A percentile compares a stretch with the other conserved stretches of the same genome.
Conservation (phyloP, 2,113 vertebrate genomes). For the Colossoma macropomum region DNA sequence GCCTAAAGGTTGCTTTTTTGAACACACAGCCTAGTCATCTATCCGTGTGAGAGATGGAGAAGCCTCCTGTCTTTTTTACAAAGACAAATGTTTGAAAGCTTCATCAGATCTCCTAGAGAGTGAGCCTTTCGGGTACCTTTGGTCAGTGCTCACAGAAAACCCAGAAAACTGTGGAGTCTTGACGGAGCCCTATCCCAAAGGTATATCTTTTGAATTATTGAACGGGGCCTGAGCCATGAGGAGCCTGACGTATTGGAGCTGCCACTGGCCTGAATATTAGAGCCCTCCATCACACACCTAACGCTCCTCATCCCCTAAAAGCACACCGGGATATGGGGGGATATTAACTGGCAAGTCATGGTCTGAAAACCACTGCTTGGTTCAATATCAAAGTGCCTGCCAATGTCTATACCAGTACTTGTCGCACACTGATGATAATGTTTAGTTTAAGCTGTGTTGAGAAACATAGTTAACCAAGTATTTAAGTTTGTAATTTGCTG, state of each 20-base stretch:
- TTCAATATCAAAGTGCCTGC: neutral
- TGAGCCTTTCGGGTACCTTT: conserved; percentile 2
- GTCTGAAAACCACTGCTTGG: neutral
- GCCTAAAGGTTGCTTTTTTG: neutral
- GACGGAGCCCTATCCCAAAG: conserved; percentile 41
- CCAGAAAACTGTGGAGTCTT: neutral
- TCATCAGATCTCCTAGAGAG: conserved; percentile 4
- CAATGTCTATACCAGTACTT: neutral
- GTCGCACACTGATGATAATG: too few species aligned
- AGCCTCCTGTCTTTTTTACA: conserved; percentile 10
- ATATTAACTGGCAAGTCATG: conserved; percentile 45
- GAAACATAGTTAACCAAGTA: too few species aligned
- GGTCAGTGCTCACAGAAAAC: conserved; percentile 4
- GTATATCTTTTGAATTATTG: conserved; percentile 60
- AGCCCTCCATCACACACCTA: conserved; percentile 48
- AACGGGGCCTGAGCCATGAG: conserved; percentile 40
- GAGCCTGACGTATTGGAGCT: conserved; percentile 31
- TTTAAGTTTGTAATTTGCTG: too few species aligned
- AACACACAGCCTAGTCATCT: neutral
- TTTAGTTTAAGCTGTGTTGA: neutral
- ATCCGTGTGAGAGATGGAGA: neutral
- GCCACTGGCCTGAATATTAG: conserved; percentile 45
- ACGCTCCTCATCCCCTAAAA: neutral
- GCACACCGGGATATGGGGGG: conserved; percentile 4
- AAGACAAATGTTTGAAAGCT: conserved; percentile 29